Evolutionary conservation across 2,797 vertebrate genomes (phyloP).

Genomic region (Xenentodon cancila): DNA sequence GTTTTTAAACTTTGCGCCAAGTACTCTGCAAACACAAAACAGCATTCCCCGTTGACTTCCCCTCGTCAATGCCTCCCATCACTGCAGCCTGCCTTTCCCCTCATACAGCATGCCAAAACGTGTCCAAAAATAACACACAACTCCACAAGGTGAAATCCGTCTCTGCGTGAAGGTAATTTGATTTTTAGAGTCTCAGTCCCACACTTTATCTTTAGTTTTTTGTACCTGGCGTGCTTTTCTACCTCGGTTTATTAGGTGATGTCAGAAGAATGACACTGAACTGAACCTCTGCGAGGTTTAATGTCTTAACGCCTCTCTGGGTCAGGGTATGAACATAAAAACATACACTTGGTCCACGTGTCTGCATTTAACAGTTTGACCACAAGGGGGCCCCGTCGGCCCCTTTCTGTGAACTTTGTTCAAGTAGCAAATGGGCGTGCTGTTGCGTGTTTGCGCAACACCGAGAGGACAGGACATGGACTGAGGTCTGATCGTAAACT

Average conservation of each 20-base stretch:
- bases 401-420: conserved; percentile 71
- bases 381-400: conserved; percentile 43
- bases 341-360: neutral
- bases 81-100: neutral
- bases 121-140: conserved; percentile 7
- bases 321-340: neutral
- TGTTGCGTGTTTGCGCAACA: neutral
- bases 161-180: neutral
- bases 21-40: too few species aligned
- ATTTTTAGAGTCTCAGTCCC: too few species aligned
- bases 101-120: neutral
- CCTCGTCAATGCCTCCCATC: neutral
- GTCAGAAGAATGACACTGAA: too few species aligned
- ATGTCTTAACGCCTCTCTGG: too few species aligned
- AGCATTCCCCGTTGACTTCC: neutral
- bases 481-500: conserved; percentile 52
- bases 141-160: neutral
- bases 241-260: too few species aligned
- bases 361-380: neutral
- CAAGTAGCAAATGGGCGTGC: conserved; percentile 62
- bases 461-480: conserved; percentile 47
- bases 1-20: too few species aligned
- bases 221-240: too few species aligned
- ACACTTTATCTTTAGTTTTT: too few species aligned
- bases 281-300: too few species aligned